Percentiles rank a stretch among this genome's conserved stretches.
Evolutionary conservation across 92 coral and sea anemone genomes (phyloP).

Genomic region (Micromussa lordhowensis): DNA sequence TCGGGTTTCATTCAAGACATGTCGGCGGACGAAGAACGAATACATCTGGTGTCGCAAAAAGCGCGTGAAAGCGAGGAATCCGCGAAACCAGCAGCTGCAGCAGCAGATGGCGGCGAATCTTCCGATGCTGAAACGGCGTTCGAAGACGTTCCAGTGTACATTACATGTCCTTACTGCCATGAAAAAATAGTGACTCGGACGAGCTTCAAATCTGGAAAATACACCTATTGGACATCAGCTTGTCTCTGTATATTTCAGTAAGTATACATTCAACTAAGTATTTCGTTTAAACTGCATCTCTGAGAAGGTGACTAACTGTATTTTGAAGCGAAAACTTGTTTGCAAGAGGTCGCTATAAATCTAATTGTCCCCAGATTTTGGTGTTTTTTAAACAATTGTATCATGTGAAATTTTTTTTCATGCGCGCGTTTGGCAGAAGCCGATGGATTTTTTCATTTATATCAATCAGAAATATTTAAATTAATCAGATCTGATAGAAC

Average conservation of each 20-base stretch:
- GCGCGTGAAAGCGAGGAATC: constrained; percentile 11
- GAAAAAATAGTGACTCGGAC: constrained; percentile 95
- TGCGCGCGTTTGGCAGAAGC: background rate
- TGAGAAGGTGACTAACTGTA: background rate
- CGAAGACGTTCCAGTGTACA: constrained; percentile 98
- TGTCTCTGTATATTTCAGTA: constrained; percentile 97
- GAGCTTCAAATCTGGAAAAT: constrained; percentile 86
- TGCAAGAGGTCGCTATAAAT: background rate
- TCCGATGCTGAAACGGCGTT: constrained; percentile 78
- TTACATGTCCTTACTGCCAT: constrained; percentile 85
- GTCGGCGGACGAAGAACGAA: constrained; percentile 73
- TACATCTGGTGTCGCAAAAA: constrained; percentile 56
- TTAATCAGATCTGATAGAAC: constrained; percentile 5
- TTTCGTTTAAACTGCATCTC: background rate
- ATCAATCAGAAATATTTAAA: background rate
- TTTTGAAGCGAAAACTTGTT: background rate
- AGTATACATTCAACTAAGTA: constrained; percentile 45
- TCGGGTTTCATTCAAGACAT: constrained; percentile 14
- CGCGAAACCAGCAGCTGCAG: constrained; percentile 18
- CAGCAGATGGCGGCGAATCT: constrained; percentile 56
- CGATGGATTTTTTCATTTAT: constrained; percentile 1
- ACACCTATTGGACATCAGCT: constrained; percentile 93
- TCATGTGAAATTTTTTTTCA: background rate
- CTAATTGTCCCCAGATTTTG: background rate
- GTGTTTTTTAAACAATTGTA: constrained; percentile 13